A percentile compares a stretch with the other conserved stretches of the same genome.
phyloP scores from a whole-genome alignment of 2,113 vertebrate genomes.

The Hemibagrus wyckioides region DNA sequence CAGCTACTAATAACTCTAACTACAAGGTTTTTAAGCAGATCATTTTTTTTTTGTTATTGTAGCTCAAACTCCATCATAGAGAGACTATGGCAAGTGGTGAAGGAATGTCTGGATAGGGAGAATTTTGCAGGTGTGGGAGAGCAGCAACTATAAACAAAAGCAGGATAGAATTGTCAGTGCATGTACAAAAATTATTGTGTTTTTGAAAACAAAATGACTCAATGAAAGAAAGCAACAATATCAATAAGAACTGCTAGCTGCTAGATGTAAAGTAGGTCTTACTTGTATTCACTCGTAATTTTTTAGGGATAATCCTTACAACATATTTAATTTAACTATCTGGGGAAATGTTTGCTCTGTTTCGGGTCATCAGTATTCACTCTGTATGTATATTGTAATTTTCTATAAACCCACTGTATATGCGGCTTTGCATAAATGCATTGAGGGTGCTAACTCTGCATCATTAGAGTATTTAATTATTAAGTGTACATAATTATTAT shows the following conservation, averaged over 20 bases:
- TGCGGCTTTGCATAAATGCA: neutral
- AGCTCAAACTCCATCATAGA: neutral
- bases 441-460: neutral
- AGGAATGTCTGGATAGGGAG: neutral
- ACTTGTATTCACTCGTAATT: neutral
- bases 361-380: neutral
- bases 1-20: neutral
- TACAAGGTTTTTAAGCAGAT: neutral
- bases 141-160: neutral
- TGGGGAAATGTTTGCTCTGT: neutral
- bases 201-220: neutral
- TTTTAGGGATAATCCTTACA: neutral
- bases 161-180: neutral
- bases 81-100: neutral
- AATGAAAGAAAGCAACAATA: neutral
- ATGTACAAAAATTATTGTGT: neutral
- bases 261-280: neutral
- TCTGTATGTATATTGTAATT: neutral
- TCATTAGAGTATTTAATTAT: neutral
- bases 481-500: no score
- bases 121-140: neutral
- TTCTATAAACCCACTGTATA: neutral
- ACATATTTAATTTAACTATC: neutral
- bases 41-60: no score
- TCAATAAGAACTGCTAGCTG: neutral